Evolutionary conservation across 1,140 invertebrate species (phyloP), one percentile per base, ranked within the genome.

Genomic region (Papilio polyxenes): DNA sequence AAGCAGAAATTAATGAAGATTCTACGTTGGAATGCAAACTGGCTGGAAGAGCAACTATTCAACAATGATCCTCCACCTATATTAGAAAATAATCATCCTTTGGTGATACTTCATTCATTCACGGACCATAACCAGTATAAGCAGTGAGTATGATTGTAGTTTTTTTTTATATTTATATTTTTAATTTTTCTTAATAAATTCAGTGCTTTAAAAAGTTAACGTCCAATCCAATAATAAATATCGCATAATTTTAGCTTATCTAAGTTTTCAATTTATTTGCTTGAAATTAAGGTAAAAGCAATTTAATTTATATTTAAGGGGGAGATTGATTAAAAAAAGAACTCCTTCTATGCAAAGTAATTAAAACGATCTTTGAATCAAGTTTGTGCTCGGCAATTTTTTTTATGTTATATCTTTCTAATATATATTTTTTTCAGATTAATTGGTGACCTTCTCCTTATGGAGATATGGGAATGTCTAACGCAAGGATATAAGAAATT

Each of bases 381-480:
- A 31, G 23, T 44, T 44, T 44, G 40, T 1, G 4, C 40, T 44
- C 3, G 40, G 40, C 40, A 44, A 44, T 44, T 44, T 6, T 44
- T 44, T 44, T 44, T 31, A 31, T 31, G 23, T 31, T 31, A 31
- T 31, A 7, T 44, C 40, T 44, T 2, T 44, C 4, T 44, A 44
- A 44, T 44, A 44, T 44, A 44, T 44, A 37, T 74, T 82, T 59
- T 83, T 87, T 84, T 65, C 80, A 94, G 92, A 80, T 84, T 90
- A 51, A 82, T 94, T 77, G 91, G 92, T 62, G 91, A 93, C 84
- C 83, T 93, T 74, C 85, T 94, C 20, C 85, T 94, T n/a, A 92
- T 94, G 89, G 92, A 94, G 86, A 93, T 93, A 62, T 94, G 93
- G 93, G 93, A 93, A 87, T 92, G 88, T 80, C 83, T 94, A 80